These are phyloP conservation scores for Creontiades dilutus DNA, from an alignment of 2,888 invertebrate species.

Conservation along the genomic window DNA sequence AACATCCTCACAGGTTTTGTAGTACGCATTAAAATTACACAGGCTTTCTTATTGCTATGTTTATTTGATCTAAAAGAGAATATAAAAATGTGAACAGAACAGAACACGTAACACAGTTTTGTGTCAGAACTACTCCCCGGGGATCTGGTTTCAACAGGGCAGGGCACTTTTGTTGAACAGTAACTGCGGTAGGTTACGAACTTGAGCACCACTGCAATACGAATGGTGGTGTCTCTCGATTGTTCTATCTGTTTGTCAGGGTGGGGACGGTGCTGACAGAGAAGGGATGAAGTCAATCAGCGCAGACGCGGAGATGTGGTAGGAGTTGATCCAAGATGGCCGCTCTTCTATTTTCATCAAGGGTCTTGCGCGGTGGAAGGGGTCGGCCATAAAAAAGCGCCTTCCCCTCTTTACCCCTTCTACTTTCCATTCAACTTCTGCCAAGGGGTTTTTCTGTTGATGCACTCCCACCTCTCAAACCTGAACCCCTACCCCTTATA, in stretches of 20 bases:
- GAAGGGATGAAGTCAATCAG: conserved; percentile 13
- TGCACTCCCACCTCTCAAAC: conserved; percentile 15
- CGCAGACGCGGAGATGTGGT: conserved; percentile 55
- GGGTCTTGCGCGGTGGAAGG: background rate
- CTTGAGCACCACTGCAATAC: conserved; percentile 57
- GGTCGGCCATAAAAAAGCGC: background rate
- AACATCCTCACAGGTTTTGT: conserved; percentile 19
- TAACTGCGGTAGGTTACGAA: conserved; percentile 2
- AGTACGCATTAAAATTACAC: conserved; percentile 20
- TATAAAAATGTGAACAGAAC: background rate
- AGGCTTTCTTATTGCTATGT: background rate
- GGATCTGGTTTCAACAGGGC: background rate
- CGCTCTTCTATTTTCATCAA: conserved; percentile 49
- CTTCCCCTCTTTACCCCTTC: conserved; percentile 43
- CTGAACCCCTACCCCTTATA: background rate
- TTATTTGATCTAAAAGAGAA: conserved; percentile 39
- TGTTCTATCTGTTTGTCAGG: background rate
- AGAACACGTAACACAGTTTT: background rate
- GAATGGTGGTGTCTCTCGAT: conserved; percentile 42
- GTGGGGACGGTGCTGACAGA: background rate
- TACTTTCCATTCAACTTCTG: conserved; percentile 38
- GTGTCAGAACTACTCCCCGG: conserved; percentile 16
- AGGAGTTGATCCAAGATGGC: conserved; percentile 62
- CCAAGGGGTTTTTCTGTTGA: background rate
- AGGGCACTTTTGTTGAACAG: conserved; percentile 31